phyloP scores from a whole-genome alignment of 2,888 invertebrate species.

The Eilema sororculum region DNA sequence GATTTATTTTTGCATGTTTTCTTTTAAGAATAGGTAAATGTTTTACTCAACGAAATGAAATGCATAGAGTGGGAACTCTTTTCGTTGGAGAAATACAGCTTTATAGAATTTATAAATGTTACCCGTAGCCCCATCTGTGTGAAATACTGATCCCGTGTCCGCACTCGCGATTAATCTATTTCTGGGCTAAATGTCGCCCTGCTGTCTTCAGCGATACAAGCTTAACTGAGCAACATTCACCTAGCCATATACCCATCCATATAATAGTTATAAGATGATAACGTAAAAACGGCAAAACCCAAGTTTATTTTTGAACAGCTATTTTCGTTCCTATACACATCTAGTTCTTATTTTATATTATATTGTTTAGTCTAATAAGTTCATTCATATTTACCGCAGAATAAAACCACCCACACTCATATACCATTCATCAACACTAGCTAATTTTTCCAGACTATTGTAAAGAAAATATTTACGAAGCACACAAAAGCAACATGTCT shows the following conservation, averaged over 20 bases:
- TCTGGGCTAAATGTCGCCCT: too few relatives aligned
- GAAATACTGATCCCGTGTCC: too few relatives aligned
- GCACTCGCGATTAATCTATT: too few relatives aligned
- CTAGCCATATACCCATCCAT: neutral
- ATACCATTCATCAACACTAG: constrained; percentile 13
- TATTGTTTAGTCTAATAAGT: neutral
- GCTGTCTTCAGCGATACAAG: too few relatives aligned
- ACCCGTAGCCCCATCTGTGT: neutral
- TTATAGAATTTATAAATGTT: neutral
- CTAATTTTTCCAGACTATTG: constrained; percentile 11
- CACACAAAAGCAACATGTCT: constrained; percentile 21
- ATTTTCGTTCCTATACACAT: neutral
- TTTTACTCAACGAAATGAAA: too few relatives aligned
- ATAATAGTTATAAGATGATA: neutral
- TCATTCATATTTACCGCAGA: neutral
- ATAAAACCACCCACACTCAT: constrained; percentile 6
- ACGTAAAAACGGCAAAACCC: neutral
- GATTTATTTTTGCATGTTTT: too few relatives aligned
- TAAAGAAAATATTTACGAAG: constrained; percentile 36
- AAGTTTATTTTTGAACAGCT: neutral
- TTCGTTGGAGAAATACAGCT: too few relatives aligned
- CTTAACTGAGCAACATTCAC: too few relatives aligned
- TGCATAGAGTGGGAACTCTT: too few relatives aligned
- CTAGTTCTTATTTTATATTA: neutral
- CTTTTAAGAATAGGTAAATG: too few relatives aligned